These are phyloP conservation scores for Phyllostomus hastatus DNA, from an alignment of 2,113 vertebrate genomes.

Conservation along the genomic window DNA sequence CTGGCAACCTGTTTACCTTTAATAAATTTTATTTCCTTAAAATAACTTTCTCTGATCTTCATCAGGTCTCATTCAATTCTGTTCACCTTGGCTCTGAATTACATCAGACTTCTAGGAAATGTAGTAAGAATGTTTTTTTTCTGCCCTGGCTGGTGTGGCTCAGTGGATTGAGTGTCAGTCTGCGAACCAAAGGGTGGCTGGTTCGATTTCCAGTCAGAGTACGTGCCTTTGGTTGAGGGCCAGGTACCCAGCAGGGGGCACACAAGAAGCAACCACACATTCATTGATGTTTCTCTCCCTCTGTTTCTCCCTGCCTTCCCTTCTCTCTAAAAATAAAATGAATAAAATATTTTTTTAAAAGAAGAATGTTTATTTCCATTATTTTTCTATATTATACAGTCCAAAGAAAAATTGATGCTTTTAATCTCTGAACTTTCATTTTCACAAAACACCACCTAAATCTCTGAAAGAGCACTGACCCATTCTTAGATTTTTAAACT, in stretches of 20 bases:
- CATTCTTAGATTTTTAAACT: background rate
- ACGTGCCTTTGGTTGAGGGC: no score
- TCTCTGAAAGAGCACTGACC: background rate
- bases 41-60: background rate
- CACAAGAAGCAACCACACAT: no score
- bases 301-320: no score
- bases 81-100: background rate
- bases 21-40: slow-evolving; percentile 16
- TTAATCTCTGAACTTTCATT: background rate
- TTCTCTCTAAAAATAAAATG: no score
- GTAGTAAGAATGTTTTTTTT: background rate
- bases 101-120: background rate
- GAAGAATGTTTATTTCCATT: background rate
- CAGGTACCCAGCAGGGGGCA: no score
- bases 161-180: no score
- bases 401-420: background rate
- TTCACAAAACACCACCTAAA: background rate
- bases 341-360: no score
- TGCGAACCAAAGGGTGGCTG: no score
- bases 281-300: no score
- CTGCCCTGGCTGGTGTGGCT: no score
- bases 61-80: background rate
- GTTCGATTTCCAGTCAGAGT: no score
- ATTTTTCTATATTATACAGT: background rate
- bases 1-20: background rate